Evolutionary conservation across 2,113 vertebrate species (phyloP).

Genomic region (Mormyrus lacerda): DNA sequence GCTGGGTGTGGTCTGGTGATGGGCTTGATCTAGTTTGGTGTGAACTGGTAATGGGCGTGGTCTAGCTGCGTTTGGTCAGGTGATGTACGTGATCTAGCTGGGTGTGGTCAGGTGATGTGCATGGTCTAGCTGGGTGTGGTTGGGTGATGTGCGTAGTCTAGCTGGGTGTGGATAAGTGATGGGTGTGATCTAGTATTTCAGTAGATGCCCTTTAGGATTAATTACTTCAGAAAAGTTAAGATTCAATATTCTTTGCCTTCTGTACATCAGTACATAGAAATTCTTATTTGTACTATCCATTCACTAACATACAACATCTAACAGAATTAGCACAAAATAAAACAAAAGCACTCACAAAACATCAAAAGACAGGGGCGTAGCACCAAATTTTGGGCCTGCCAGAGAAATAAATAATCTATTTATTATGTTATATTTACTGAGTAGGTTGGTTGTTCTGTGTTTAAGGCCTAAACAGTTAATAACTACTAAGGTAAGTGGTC

Average conservation of each 20-base stretch:
- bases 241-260: not conserved
- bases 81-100: not conserved
- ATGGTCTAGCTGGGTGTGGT: not conserved
- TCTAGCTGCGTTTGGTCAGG: no score
- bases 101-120: not conserved
- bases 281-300: not conserved
- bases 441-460: not conserved
- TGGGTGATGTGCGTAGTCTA: no score
- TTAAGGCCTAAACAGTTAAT: not conserved
- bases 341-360: not conserved
- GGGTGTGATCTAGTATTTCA: not conserved
- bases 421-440: not conserved
- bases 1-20: not conserved
- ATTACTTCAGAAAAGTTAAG: not conserved
- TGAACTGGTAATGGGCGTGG: no score
- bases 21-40: no score
- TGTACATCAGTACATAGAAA: not conserved
- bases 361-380: not conserved
- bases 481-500: not conserved
- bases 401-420: not conserved
- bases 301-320: not conserved
- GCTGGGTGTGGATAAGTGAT: not conserved
- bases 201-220: not conserved
- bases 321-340: not conserved
- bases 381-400: not conserved